Base-by-base conservation (phyloP, 2,888 invertebrate species). In the Tetragonula carbonaria region DNA sequence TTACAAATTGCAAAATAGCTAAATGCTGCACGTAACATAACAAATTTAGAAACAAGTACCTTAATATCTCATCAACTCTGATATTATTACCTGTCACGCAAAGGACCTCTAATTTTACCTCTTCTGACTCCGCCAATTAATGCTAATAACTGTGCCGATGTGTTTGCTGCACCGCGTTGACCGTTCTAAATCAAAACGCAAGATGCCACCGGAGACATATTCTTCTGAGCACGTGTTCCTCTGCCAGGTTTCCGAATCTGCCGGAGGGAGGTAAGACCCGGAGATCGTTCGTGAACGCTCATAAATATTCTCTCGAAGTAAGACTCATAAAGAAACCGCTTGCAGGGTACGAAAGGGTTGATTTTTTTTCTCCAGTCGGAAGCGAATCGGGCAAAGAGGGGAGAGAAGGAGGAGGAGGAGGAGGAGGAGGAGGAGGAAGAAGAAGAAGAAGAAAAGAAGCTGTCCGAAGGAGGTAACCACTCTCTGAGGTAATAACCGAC, bases 321-420 rank as follows among this genome's bases (percentile, higher is more conserved):
- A 93, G 91, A 90, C 88, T 90, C 93, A 93, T 94, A 94, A 94
- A 94, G 93, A 93, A 93, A 93, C 93, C 92, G 93, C 93, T 93
- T 90, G 91, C 91, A 91, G 90, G 91, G 92, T 90, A 89, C 87
- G 90, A 89, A 93, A 93, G 92, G 94, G 94, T 93, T 94, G 93
- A 92, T 88, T 91, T 91, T 91, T 92, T 92, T 45, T 8, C 88
- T 59, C 74, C 80, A 77, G 71, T 74, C 74, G 70, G 76, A 82
- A 85, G 77, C 86, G 74, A 87, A 86, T 8, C 45, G 45, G 8
- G 45, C 45, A 45, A 45, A 45, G 45, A 2, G 11, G 73, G 84
- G 6, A 21, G 6, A 28, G 13, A 8, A 67, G 51, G 18, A 4
- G 28, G 51, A 13, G 33, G 16, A 38, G 38, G 8, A 38, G 1